Conservation (phyloP, 2,113 vertebrate species). For the Todiramphus chloris region DNA sequence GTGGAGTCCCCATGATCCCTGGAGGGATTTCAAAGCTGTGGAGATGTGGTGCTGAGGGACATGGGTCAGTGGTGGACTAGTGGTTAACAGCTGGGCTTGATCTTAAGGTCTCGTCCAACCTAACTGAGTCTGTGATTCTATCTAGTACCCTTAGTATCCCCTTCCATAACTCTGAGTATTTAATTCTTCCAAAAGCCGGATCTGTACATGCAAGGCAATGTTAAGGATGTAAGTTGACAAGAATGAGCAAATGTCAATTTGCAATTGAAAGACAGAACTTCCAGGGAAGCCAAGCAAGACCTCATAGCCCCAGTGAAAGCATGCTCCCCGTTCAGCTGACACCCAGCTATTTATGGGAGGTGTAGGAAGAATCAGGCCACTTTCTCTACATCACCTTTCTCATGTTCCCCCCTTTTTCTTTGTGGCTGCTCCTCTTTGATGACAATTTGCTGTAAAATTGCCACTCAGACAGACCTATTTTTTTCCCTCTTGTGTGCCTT, state of each 20-base stretch:
- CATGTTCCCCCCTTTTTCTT: not conserved
- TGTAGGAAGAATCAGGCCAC: not conserved
- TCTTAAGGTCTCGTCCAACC: not conserved
- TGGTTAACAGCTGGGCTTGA: not conserved
- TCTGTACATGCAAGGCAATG: not conserved
- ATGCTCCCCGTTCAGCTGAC: not conserved
- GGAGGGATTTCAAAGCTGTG: not conserved
- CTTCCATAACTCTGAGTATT: not conserved
- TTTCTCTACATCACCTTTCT: not conserved
- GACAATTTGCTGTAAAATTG: not conserved
- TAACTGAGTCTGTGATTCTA: not conserved
- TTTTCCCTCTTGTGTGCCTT: not conserved
- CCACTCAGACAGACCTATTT: not conserved
- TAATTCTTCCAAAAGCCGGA: not conserved
- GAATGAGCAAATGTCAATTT: not conserved
- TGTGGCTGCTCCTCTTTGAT: not conserved
- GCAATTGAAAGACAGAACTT: not conserved
- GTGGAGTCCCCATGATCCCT: not conserved
- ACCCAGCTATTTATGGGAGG: not conserved
- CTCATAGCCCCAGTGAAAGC: not conserved
- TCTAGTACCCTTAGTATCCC: not conserved
- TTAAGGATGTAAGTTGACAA: not conserved
- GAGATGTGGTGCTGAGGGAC: not conserved
- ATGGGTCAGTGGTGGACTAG: not conserved
- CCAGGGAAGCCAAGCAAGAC: not conserved